Evolutionary conservation across 1,140 invertebrate genomes (phyloP), one percentile per base, ranked within the genome.

Genomic region (Littorina saxatilis): DNA sequence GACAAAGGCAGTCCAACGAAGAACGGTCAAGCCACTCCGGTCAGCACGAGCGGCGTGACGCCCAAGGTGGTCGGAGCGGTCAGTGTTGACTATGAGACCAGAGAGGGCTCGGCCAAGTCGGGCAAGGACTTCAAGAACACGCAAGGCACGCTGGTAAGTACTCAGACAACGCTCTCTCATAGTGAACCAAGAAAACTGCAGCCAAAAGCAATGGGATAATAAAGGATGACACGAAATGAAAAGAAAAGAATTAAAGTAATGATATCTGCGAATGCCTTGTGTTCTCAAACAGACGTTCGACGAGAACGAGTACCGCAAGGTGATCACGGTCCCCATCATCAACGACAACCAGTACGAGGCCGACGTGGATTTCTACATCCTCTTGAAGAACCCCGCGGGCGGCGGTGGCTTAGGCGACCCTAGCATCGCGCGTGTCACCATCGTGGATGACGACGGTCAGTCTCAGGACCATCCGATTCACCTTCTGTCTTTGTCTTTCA

Each of bases 291-390:
- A 91, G 90, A 81, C 86, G 7, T 91, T 91, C 77, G 83, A 84
- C 73, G 89, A 90, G 50, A 85, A 85, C 72, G 90, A 91, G 81
- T 90, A 88, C 81, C 82, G 79, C 20, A 90, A 90, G 82, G 83
- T 94, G 85, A 89, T 95, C 23, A 89, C 90, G 11, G 91, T 95
- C 5, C 93, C 94, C 77, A 95, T 95, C 80, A 91, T 95, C 47
- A 93, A 95, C 87, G 95, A 95, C 88, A 94, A 94, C 84, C 94
- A 95, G 87, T 95, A 94, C 93, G 92, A 95, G 86, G 94, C 94
- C 0, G 94, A 95, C 88, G 93, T 94, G 83, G 94, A 94, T 83
- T 95, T 95, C 88, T 95, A 95, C 88, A 87, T 95, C 3, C 84
- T 90, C 40, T 83, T 91, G 76, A 91, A 91, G 81, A 90, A 90